These are phyloP conservation scores for Pangasius krempfi DNA, from an alignment of 2,797 vertebrate genomes.

Conservation along the genomic window DNA sequence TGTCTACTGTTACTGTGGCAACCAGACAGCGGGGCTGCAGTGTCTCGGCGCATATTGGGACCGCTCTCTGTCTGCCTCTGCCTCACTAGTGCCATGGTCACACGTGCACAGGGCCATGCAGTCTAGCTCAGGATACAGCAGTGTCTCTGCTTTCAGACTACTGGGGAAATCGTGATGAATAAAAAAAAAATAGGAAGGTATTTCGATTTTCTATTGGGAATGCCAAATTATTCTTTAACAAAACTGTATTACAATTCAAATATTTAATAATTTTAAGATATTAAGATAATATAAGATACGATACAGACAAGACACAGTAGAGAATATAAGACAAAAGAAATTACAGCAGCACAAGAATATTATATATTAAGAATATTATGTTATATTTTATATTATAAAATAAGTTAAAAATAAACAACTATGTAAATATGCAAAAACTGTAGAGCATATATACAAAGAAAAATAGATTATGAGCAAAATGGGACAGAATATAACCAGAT, in stretches of 20 bases:
- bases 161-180: background rate
- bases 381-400: background rate
- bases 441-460: background rate
- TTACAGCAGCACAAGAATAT: background rate
- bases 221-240: background rate
- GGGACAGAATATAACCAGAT: background rate
- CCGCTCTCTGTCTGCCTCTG: conserved; percentile 11
- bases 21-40: conserved; percentile 51
- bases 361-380: too few species aligned
- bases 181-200: background rate
- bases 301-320: background rate
- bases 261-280: background rate
- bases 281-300: background rate
- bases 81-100: conserved; percentile 24
- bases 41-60: conserved; percentile 38
- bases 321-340: background rate
- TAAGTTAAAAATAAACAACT: background rate
- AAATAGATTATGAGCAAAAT: background rate
- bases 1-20: conserved; percentile 60
- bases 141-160: background rate
- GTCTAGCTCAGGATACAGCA: conserved; percentile 6
- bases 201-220: background rate
- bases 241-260: background rate
- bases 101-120: conserved; percentile 9
- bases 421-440: background rate